Evolutionary conservation across 2,888 invertebrate species (phyloP).

Genomic region (Operophtera brumata): DNA sequence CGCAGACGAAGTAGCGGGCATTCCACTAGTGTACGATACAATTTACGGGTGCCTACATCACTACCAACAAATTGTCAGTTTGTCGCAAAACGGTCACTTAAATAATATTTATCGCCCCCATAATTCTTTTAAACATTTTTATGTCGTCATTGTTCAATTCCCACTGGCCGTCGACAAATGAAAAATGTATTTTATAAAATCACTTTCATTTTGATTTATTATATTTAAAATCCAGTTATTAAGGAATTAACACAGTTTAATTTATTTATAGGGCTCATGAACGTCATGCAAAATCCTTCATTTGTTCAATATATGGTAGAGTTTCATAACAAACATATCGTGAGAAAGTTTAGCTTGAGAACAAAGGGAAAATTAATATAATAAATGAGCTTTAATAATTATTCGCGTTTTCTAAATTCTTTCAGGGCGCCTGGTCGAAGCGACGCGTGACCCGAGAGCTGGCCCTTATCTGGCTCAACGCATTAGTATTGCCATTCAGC

Average conservation of each 20-base stretch:
- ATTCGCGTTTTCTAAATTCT: too few species aligned
- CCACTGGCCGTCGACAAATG: conserved; percentile 45
- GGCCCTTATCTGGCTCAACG: too few species aligned
- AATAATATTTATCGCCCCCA: conserved; percentile 60
- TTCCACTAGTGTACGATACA: conserved; percentile 10
- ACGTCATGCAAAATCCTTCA: neutral
- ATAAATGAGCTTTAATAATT: too few species aligned
- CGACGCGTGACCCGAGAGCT: too few species aligned
- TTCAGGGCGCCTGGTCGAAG: too few species aligned
- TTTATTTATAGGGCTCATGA: neutral
- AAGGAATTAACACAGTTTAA: conserved; percentile 4
- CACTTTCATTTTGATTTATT: conserved; percentile 16
- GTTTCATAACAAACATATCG: too few species aligned
- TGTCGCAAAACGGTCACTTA: conserved; percentile 56
- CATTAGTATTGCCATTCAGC: too few species aligned
- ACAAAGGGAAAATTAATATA: too few species aligned
- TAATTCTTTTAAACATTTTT: conserved; percentile 51
- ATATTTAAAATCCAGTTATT: conserved; percentile 4
- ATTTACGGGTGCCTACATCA: conserved; percentile 31
- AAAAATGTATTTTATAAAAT: conserved; percentile 33
- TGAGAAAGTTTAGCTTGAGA: too few species aligned
- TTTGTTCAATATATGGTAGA: too few species aligned
- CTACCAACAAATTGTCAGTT: conserved; percentile 48
- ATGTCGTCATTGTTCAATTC: conserved; percentile 59
- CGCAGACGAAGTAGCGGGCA: too few species aligned